phyloP scores from a whole-genome alignment of 1,140 invertebrate genomes.

The Leguminivora glycinivorella region DNA sequence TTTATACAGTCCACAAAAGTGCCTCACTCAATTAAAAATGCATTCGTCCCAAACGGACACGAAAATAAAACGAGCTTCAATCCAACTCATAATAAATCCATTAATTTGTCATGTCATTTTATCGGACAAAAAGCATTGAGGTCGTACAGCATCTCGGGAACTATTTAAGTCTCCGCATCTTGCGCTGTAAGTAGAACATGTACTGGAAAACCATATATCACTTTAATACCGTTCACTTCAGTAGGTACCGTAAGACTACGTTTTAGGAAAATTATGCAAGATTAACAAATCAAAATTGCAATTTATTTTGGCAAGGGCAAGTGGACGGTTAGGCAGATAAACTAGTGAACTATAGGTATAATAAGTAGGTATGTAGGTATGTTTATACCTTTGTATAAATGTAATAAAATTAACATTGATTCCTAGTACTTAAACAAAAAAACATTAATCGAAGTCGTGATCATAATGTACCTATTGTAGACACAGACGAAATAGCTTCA shows the following conservation, averaged over 20 bases:
- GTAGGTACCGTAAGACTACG: not conserved
- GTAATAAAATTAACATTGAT: no score
- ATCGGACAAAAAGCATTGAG: constrained; percentile 63
- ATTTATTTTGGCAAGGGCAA: no score
- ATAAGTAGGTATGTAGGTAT: no score
- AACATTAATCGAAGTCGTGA: no score
- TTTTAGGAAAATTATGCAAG: no score
- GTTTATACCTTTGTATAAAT: no score
- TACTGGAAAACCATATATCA: constrained; percentile 52
- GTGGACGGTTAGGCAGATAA: no score
- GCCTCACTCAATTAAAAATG: constrained; percentile 78
- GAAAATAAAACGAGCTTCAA: constrained; percentile 65
- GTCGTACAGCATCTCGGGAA: constrained; percentile 59
- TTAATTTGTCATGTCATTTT: constrained; percentile 79
- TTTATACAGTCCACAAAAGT: constrained; percentile 76
- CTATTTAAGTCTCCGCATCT: constrained; percentile 53
- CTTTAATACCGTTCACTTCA: not conserved
- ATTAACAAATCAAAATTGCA: no score
- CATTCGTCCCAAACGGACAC: constrained; percentile 72
- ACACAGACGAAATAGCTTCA: constrained; percentile 52
- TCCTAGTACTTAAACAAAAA: no score
- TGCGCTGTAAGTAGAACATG: constrained; percentile 64
- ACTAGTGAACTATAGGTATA: no score
- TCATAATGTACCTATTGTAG: constrained; percentile 30
- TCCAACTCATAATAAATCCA: constrained; percentile 76